A percentile compares a stretch with the other conserved stretches of the same genome.
Evolutionary conservation across 1,140 invertebrate species (phyloP).

Genomic region (Ostrea denselamellosa): DNA sequence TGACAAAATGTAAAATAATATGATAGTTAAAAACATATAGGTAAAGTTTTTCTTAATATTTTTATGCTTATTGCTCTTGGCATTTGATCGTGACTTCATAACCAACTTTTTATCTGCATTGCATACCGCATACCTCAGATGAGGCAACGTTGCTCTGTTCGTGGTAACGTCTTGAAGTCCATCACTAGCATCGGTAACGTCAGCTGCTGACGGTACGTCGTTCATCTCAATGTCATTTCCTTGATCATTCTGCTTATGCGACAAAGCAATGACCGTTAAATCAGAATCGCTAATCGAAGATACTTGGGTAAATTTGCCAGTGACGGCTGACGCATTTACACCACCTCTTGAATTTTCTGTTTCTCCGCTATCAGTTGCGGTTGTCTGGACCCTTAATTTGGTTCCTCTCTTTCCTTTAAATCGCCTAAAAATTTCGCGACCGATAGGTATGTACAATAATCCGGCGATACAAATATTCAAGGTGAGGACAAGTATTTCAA

Average conservation of each 20-base stretch:
- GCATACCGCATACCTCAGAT: background rate
- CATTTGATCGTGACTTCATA: background rate
- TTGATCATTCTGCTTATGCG: too few relatives aligned
- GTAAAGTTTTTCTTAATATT: slow-evolving; percentile 29
- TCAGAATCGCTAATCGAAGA: too few relatives aligned
- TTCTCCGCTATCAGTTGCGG: too few relatives aligned
- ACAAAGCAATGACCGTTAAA: too few relatives aligned
- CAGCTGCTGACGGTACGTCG: too few relatives aligned
- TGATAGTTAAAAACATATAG: slow-evolving; percentile 26
- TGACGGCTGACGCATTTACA: background rate
- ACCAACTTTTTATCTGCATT: background rate
- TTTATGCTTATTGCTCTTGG: too few relatives aligned
- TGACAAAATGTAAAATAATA: slow-evolving; percentile 4
- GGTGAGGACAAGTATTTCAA: background rate
- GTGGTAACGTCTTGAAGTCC: background rate
- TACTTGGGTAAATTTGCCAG: too few relatives aligned
- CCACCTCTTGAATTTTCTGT: too few relatives aligned
- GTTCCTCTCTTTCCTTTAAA: background rate
- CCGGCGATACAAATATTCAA: background rate
- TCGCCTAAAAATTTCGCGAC: background rate
- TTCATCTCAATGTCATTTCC: too few relatives aligned
- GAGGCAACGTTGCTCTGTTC: background rate
- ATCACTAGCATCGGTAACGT: background rate
- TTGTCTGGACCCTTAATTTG: too few relatives aligned
- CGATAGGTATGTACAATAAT: background rate